A percentile compares a stretch with the other conserved stretches of the same genome.
Conservation (phyloP, 64 coral and sea anemone genomes). For the Montipora cactus region DNA sequence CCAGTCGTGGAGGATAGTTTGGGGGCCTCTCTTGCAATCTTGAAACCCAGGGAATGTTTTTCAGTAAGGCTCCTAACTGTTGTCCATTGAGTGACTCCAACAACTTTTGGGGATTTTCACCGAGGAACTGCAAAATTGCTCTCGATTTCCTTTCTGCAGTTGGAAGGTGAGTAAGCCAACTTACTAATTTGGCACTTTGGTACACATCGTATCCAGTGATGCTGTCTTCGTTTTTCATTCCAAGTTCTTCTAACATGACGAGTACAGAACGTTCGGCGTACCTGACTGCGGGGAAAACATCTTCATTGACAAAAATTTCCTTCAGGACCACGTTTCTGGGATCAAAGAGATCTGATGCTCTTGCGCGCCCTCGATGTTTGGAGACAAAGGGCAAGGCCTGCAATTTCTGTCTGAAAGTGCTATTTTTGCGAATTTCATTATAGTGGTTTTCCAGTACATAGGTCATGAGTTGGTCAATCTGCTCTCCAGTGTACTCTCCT, state of each 20-base stretch:
- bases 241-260: constrained; percentile 5
- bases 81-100: neutral
- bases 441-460: constrained; percentile 61
- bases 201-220: constrained; percentile 59
- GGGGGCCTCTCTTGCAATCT: constrained; percentile 24
- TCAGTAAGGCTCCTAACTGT: neutral
- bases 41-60: constrained; percentile 60
- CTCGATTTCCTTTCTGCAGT: constrained; percentile 59
- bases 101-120: constrained; percentile 15
- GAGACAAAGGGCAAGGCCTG: constrained; percentile 42
- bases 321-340: neutral
- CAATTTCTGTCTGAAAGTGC: neutral
- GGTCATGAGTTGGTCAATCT: constrained; percentile 28
- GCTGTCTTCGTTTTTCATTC: constrained; percentile 46
- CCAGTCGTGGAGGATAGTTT: constrained; percentile 48
- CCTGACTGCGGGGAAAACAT: constrained; percentile 19
- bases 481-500: neutral
- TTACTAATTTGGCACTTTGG: constrained; percentile 45
- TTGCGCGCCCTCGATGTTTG: neutral
- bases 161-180: neutral
- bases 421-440: constrained; percentile 15
- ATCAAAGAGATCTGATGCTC: constrained; percentile 31
- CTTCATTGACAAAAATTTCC: constrained; percentile 25
- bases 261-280: constrained; percentile 30
- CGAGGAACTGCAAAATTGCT: constrained; percentile 55